Conservation (phyloP, 30 jellyfish, hydroid and myxozoan genomes). For the Nemopilema nomurai region DNA sequence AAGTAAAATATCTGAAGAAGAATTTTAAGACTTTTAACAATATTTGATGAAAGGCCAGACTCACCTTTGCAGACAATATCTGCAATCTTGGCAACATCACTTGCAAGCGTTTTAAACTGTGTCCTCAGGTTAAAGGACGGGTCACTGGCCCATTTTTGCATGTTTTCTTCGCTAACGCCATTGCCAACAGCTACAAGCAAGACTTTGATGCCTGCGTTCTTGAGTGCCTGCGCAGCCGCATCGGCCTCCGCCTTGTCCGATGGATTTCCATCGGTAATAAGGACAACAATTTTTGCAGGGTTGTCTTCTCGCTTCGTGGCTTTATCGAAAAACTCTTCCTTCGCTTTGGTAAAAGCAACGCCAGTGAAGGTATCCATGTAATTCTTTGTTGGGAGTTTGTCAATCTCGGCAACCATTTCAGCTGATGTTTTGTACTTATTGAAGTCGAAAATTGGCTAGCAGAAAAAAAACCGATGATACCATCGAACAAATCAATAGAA, state of each 20-base stretch:
- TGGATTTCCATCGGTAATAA: conserved; percentile 56
- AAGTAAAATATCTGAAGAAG: too few species aligned
- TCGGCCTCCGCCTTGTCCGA: conserved; percentile 24
- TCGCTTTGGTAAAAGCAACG: conserved; percentile 44
- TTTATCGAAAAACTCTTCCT: conserved; percentile 30
- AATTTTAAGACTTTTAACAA: too few species aligned
- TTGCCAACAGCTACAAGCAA: conserved; percentile 69
- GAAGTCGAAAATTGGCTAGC: conserved; percentile 37
- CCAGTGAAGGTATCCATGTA: conserved; percentile 30
- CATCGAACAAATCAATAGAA: too few species aligned
- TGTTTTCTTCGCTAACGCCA: conserved; percentile 18
- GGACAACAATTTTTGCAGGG: conserved; percentile 43
- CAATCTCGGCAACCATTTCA: conserved; percentile 30
- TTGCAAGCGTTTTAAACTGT: conserved; percentile 25
- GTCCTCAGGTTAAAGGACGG: conserved; percentile 35
- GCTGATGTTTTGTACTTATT: conserved; percentile 17
- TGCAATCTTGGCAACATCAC: conserved; percentile 18
- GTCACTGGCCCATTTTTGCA: conserved; percentile 67
- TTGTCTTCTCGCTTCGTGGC: conserved; percentile 28
- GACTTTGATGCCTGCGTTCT: conserved; percentile 50
- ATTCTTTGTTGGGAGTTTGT: conserved; percentile 4
- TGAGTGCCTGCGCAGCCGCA: conserved; percentile 24
- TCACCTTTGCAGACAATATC: conserved; percentile 60
- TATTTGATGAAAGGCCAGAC: too few species aligned
- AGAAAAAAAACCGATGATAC: not conserved